Evolutionary conservation across 2,888 invertebrate species (phyloP), one percentile per base, ranked within the genome.

Genomic region (Rosalia funebris): DNA sequence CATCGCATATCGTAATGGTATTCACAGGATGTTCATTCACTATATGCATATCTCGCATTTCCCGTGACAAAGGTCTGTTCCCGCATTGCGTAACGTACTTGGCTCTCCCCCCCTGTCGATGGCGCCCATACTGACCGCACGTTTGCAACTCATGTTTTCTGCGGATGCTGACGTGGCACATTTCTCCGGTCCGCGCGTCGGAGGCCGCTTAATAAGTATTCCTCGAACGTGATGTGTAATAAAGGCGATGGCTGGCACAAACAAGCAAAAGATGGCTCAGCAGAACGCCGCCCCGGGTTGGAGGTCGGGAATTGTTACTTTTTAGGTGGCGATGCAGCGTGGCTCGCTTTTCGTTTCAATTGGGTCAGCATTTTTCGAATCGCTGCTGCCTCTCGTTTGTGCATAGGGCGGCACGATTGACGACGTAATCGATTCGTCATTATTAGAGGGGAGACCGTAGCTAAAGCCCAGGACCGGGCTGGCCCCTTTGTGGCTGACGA

Each of bases 131-230:
- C 34, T n/a, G 34, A 34, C 34, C 11, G 11, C 34, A 34, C 10
- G 11, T n/a, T 34, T n/a, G 5, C 34, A 42, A 15, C 39, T 48
- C 50, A 19, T 17, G 32, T 16, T 39, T 39, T 50, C 31, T 12
- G 2, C 5, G 10, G 10, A 11, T 14, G 53, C 42, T 53, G 53
- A 53, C 32, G 42, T 12, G 31, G 53, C 53, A n/a, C 31, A 16
- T 53, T 52, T 39, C 52, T 20, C 16, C 42, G 42, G 32, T 46
- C 32, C 12, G 15, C 31, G 15, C 14, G 46, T 15, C 20, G 32
- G 41, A 9, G 34, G 31, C 37, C 36, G 20, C 53, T 14, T 42
- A 53, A 42, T 53, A 53, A 53, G 53, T 42, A 32, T 53, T 53
- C 42, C 32, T 2, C 12, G 37, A 37, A 25, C 36, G 14, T 42